Conservation (phyloP, 2,888 invertebrate genomes). For the Hesperia comma region DNA sequence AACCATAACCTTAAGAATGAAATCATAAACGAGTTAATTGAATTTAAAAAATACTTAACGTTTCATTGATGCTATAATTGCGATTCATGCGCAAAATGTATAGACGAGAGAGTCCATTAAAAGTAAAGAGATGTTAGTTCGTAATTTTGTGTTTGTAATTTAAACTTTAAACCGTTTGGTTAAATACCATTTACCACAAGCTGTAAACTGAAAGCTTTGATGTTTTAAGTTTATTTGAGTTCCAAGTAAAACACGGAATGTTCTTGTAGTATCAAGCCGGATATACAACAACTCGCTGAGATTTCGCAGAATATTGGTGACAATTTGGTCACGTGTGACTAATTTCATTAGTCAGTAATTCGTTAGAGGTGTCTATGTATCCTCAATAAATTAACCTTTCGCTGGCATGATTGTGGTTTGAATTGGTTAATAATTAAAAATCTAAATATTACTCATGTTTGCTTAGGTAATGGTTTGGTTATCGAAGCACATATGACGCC, state of each 20-base stretch:
- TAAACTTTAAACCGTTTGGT: neutral
- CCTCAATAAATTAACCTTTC: slow-evolving; percentile 42
- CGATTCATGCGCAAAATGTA: no score
- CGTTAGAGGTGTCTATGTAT: slow-evolving; percentile 2
- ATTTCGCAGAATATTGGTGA: slow-evolving; percentile 16
- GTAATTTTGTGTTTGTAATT: neutral
- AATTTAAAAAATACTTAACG: no score
- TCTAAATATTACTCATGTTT: neutral
- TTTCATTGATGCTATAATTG: no score
- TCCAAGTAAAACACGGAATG: neutral
- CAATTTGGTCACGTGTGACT: slow-evolving; percentile 18
- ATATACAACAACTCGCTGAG: slow-evolving; percentile 7
- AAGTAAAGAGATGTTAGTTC: no score
- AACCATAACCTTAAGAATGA: no score
- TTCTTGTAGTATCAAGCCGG: slow-evolving; percentile 14
- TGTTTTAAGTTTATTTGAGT: slow-evolving; percentile 1
- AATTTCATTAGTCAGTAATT: slow-evolving; percentile 11
- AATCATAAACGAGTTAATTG: no score
- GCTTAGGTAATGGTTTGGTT: neutral
- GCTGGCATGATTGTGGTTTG: slow-evolving; percentile 34
- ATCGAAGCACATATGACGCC: no score
- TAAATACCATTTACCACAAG: neutral
- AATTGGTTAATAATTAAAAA: slow-evolving; percentile 13
- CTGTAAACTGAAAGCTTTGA: slow-evolving; percentile 1
- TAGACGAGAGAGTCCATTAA: no score